Conservation (phyloP, 2,888 invertebrate species). For the Acrobasis repandana region DNA sequence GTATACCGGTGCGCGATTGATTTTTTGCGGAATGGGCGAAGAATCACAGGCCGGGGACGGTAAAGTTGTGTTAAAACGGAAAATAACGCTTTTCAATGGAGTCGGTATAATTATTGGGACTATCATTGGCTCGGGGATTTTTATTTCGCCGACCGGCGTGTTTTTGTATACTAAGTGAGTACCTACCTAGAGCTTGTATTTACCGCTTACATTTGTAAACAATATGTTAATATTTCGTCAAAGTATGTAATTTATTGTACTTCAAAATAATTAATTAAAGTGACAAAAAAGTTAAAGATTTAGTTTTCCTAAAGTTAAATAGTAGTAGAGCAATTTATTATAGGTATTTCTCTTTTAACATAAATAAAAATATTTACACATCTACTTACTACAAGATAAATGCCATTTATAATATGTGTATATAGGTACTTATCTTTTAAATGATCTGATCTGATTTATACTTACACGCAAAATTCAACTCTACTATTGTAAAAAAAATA, state of each 20-base stretch:
- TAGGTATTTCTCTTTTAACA: too few relatives aligned
- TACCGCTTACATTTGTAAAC: background rate
- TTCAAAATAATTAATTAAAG: too few relatives aligned
- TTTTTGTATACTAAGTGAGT: constrained; percentile 85
- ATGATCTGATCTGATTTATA: too few relatives aligned
- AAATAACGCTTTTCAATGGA: constrained; percentile 92
- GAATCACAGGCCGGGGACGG: constrained; percentile 69
- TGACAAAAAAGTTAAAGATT: too few relatives aligned
- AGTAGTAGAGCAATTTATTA: too few relatives aligned
- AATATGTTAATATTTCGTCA: background rate
- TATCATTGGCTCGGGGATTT: constrained; percentile 96
- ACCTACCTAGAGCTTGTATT: constrained; percentile 34
- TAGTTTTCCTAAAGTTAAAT: too few relatives aligned
- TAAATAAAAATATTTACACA: too few relatives aligned
- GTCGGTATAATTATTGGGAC: constrained; percentile 94
- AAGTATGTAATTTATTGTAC: background rate
- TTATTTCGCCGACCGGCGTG: constrained; percentile 94
- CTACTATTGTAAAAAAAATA: too few relatives aligned
- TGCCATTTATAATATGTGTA: too few relatives aligned
- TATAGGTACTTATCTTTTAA: too few relatives aligned
- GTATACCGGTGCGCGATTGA: constrained; percentile 68
- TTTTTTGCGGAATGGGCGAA: constrained; percentile 79
- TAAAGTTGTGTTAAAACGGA: constrained; percentile 89
- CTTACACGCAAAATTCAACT: too few relatives aligned
- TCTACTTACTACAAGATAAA: too few relatives aligned